These are phyloP conservation scores for Amphipoea lucens DNA, from an alignment of 2,888 invertebrate species.

Conservation along the genomic window DNA sequence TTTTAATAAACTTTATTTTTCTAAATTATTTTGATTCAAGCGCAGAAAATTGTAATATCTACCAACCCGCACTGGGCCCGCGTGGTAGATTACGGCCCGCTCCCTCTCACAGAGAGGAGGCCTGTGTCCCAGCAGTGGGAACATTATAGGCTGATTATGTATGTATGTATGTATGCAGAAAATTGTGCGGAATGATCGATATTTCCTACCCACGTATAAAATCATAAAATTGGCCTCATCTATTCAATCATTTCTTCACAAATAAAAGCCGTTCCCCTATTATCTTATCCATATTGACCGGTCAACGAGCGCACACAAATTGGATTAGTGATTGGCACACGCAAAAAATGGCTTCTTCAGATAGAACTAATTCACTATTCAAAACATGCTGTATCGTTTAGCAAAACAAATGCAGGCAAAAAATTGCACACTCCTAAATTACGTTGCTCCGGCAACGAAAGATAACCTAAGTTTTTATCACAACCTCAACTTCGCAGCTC, in stretches of 20 bases:
- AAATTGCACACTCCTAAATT: constrained; percentile 61
- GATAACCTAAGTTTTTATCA: constrained; percentile 58
- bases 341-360: constrained; percentile 68
- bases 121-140: too few species aligned
- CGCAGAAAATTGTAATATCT: constrained; percentile 4
- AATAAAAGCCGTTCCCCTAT: constrained; percentile 59
- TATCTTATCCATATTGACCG: constrained; percentile 67
- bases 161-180: too few species aligned
- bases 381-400: constrained; percentile 59
- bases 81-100: too few species aligned
- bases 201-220: constrained; percentile 1
- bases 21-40: not conserved
- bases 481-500: constrained; percentile 56
- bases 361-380: constrained; percentile 52
- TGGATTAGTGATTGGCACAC: constrained; percentile 70
- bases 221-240: constrained; percentile 34
- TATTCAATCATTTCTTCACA: constrained; percentile 32
- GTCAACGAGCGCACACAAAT: constrained; percentile 73
- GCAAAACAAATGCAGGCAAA: constrained; percentile 73
- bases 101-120: too few species aligned
- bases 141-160: too few species aligned
- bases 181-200: not conserved
- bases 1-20: not conserved
- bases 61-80: too few species aligned
- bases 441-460: constrained; percentile 52